Evolutionary conservation across 2,888 invertebrate genomes (phyloP).

Genomic region (Proisotoma minuta): DNA sequence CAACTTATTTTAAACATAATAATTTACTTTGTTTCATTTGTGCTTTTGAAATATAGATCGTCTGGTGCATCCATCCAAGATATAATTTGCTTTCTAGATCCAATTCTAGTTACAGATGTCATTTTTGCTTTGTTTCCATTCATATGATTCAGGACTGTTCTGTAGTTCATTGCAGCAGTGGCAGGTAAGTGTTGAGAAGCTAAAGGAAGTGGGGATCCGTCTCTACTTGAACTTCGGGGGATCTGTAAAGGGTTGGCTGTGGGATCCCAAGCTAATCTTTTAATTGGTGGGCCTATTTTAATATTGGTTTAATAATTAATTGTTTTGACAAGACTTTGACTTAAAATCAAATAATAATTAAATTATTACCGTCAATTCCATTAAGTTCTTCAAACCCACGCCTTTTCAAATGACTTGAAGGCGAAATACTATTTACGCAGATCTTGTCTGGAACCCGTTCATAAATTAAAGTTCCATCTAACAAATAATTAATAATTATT

Average conservation of each 20-base stretch:
- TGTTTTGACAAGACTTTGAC: conserved; percentile 43
- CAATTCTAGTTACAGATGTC: conserved; percentile 70
- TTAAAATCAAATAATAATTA: neutral
- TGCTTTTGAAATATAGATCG: conserved; percentile 91
- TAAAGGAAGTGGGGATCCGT: conserved; percentile 48
- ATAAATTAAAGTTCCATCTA: conserved; percentile 80
- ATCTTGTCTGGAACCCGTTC: conserved; percentile 79
- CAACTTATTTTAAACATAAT: conserved; percentile 4
- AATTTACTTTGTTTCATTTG: conserved; percentile 79
- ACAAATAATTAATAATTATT: conserved; percentile 30
- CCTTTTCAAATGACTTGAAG: conserved; percentile 65
- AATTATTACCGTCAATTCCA: conserved; percentile 73
- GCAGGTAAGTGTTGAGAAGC: conserved; percentile 39
- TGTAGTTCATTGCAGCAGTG: conserved; percentile 47
- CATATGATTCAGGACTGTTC: conserved; percentile 56
- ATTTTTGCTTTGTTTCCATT: conserved; percentile 65
- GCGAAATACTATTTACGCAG: conserved; percentile 52
- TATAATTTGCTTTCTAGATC: conserved; percentile 72
- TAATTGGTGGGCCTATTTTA: conserved; percentile 63
- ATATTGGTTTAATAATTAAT: neutral
- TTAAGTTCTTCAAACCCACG: conserved; percentile 84
- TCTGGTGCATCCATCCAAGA: conserved; percentile 91
- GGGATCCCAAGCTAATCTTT: conserved; percentile 59
- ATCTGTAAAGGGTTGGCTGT: conserved; percentile 28
- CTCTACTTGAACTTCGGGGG: conserved; percentile 42